Base-by-base conservation (phyloP, 2,888 invertebrate genomes). In the Coelinius sp. region DNA sequence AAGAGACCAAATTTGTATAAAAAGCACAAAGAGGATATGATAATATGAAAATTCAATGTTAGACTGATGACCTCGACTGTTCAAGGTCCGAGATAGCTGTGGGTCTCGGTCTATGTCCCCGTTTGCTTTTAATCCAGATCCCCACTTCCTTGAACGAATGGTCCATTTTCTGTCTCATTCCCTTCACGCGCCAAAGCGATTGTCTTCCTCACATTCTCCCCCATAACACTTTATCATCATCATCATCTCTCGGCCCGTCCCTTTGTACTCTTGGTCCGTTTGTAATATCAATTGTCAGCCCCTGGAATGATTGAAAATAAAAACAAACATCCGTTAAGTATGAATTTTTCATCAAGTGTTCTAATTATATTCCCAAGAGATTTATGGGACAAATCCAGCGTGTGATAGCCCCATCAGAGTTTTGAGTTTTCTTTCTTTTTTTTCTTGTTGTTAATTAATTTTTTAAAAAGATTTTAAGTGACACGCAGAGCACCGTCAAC, bases 41-140 rank as follows among this genome's bases (percentile, higher is more conserved):
- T n/a, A 27, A n/a, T 56, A 3, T 8, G 14, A 38, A 20, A 38
- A 35, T 70, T 62, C 24, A 68, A 65, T 64, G 14, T 20, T 22
- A 70, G 73, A 80, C 79, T 80, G 76, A 73, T 78, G 83, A 82
- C 85, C 85, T 84, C 81, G 80, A 84, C 86, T 85, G 82, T 74
- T 85, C 85, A 83, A 87, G 86, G 85, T 83, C 80, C 82, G 87
- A 85, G 86, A 85, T 86, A 82, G 83, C 82, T 87, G 86, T 87
- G 87, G 84, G 82, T 80, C 84, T 80, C 80, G 83, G 84, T 85
- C 83, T 84, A 84, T 87, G 87, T 84, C 87, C 87, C 85, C 87
- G 84, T 86, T 87, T 86, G 84, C 87, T 87, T 87, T 87, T 87
- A 87, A 87, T 87, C 86, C 81, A 84, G 84, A 83, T 87, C 87